Evolutionary conservation across 1,140 invertebrate species (phyloP).

Genomic region (Sycophaga agraensis): DNA sequence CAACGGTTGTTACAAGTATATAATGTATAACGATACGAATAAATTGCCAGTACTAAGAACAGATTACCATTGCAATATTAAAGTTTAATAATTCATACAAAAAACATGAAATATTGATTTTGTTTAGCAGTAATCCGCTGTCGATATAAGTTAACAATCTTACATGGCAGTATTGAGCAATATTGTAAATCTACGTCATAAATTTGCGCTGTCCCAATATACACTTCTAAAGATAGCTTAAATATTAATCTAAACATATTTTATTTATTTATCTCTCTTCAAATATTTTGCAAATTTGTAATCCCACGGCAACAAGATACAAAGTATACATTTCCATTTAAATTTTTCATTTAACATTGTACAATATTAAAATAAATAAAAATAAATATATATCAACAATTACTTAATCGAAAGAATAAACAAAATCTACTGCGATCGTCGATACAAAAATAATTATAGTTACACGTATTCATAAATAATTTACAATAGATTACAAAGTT

Average conservation of each 20-base stretch:
- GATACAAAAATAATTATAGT: constrained; percentile 12
- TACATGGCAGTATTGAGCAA: constrained; percentile 27
- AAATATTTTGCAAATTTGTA: constrained; percentile 11
- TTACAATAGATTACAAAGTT: constrained; percentile 21
- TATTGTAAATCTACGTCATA: constrained; percentile 19
- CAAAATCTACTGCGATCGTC: background rate
- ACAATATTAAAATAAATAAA: constrained; percentile 6
- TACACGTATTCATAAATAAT: constrained; percentile 4
- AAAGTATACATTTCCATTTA: background rate
- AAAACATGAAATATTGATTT: constrained; percentile 12
- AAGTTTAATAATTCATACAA: constrained; percentile 19
- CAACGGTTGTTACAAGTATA: constrained; percentile 35
- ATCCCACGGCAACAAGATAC: constrained; percentile 7
- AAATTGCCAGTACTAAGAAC: constrained; percentile 17
- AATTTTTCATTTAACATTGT: background rate
- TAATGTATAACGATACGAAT: constrained; percentile 30
- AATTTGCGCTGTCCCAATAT: constrained; percentile 21
- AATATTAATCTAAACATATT: constrained; percentile 11
- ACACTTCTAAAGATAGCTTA: background rate
- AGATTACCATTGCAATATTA: constrained; percentile 5
- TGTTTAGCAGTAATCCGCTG: background rate
- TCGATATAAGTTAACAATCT: constrained; percentile 25
- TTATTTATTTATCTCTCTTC: constrained; percentile 2
- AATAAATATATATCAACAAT: constrained; percentile 10
- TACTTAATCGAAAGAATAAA: constrained; percentile 6